phyloP scores from a whole-genome alignment of 2,113 vertebrate species.

The Addax nasomaculatus region DNA sequence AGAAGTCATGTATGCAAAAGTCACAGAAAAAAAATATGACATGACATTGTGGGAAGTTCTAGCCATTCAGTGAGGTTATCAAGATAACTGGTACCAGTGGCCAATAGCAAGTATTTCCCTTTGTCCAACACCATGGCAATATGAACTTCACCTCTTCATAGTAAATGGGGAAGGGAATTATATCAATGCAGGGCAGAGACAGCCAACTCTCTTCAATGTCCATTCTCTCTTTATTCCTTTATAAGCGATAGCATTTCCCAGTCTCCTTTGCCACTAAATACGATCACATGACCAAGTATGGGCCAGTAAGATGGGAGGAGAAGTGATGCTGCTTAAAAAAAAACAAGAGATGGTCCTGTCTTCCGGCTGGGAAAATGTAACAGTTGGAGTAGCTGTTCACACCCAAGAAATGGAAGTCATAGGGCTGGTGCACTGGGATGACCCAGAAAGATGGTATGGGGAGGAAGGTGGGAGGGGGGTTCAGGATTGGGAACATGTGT shows the following conservation, averaged over 20 bases:
- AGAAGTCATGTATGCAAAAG: not conserved
- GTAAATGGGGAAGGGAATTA: not conserved
- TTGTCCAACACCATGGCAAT: not conserved
- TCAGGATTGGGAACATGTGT: too few relatives aligned
- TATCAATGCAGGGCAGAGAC: rapidly evolving
- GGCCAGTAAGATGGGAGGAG: not conserved
- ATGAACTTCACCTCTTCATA: not conserved
- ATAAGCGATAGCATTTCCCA: not conserved
- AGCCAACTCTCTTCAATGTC: not conserved
- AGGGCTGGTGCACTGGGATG: too few relatives aligned
- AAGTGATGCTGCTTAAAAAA: not conserved
- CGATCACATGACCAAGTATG: not conserved
- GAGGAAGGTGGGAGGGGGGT: too few relatives aligned
- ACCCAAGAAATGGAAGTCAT: not conserved
- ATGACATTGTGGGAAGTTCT: not conserved
- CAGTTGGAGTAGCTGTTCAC: not conserved
- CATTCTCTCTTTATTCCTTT: not conserved
- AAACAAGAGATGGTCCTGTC: not conserved
- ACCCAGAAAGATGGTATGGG: too few relatives aligned
- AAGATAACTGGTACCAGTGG: not conserved
- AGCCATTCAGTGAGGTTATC: not conserved
- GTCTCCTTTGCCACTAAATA: not conserved
- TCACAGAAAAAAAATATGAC: not conserved
- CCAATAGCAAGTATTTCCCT: not conserved
- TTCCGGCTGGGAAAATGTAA: too few relatives aligned